Evolutionary conservation across 2,797 vertebrate species (phyloP).

Genomic region (Sparidentex hasta): DNA sequence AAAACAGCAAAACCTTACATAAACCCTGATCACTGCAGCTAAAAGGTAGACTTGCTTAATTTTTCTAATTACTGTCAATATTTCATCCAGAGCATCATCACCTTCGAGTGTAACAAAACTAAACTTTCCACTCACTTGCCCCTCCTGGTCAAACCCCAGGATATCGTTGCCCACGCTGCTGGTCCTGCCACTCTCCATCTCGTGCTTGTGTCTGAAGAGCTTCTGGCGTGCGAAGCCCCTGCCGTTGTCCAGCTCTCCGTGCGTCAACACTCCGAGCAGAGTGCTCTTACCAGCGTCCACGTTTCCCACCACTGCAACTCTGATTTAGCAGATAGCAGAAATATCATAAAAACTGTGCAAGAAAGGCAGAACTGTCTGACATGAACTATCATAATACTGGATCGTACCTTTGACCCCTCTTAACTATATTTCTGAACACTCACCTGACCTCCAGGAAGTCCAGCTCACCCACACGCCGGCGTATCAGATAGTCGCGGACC

Average conservation of each 20-base stretch:
- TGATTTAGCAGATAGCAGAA: constrained; percentile 61
- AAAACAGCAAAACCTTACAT: no score
- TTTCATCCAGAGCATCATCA: not conserved
- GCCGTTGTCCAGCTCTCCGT: constrained; percentile 97
- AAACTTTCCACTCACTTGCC: constrained; percentile 79
- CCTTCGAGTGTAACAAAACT: no score
- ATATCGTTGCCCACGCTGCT: constrained; percentile 99
- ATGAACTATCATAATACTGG: not conserved
- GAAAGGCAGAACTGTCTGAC: not conserved
- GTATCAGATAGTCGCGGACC: constrained; percentile 95
- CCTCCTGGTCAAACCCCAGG: constrained; percentile 96
- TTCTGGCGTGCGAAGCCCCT: constrained; percentile 98
- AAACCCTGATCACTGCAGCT: no score
- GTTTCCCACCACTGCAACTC: constrained; percentile 98
- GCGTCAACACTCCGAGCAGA: constrained; percentile 95
- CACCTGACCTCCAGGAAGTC: constrained; percentile 99
- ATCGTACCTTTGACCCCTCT: not conserved
- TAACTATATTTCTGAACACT: constrained; percentile 62
- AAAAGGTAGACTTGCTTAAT: not conserved
- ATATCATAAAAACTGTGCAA: not conserved
- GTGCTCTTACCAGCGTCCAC: constrained; percentile 99
- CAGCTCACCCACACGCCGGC: constrained; percentile 95
- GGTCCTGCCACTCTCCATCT: constrained; percentile 98
- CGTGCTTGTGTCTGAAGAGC: constrained; percentile 98
- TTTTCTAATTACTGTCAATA: not conserved